A percentile compares a stretch with the other conserved stretches of the same genome.
Evolutionary conservation across 2,797 vertebrate species (phyloP).

Genomic region (Sebastes hopkinsi): DNA sequence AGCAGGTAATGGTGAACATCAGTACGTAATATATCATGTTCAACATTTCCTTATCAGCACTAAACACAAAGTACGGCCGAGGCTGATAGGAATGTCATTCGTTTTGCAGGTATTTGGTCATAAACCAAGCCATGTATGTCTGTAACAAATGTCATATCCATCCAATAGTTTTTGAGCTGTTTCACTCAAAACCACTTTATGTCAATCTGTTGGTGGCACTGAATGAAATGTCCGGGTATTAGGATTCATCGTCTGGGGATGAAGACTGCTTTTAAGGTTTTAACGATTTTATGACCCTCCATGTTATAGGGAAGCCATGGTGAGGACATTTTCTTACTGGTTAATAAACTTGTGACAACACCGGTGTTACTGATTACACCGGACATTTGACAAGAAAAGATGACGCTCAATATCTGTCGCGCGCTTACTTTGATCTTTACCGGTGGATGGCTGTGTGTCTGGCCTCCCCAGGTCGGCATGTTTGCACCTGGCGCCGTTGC

Average conservation of each 20-base stretch:
- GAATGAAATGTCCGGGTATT: not conserved
- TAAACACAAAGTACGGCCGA: not conserved
- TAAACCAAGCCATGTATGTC: not conserved
- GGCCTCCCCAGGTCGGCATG: no score
- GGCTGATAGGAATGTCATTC: not conserved
- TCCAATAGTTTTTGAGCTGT: not conserved
- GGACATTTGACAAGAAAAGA: no score
- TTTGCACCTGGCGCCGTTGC: no score
- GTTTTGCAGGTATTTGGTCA: not conserved
- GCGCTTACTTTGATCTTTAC: no score
- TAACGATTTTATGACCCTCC: not conserved
- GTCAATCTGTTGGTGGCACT: not conserved
- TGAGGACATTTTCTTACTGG: fast-evolving
- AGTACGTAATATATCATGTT: no score
- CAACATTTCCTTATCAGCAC: not conserved
- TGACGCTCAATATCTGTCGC: no score
- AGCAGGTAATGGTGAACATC: not conserved
- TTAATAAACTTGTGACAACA: no score
- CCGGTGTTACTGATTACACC: no score
- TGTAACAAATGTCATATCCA: not conserved
- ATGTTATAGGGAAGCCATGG: no score
- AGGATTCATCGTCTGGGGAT: not conserved
- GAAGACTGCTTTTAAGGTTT: not conserved
- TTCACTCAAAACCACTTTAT: not conserved
- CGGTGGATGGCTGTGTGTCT: no score